Conservation (phyloP, 2,113 vertebrate species). For the Periophthalmodon schlosseri region DNA sequence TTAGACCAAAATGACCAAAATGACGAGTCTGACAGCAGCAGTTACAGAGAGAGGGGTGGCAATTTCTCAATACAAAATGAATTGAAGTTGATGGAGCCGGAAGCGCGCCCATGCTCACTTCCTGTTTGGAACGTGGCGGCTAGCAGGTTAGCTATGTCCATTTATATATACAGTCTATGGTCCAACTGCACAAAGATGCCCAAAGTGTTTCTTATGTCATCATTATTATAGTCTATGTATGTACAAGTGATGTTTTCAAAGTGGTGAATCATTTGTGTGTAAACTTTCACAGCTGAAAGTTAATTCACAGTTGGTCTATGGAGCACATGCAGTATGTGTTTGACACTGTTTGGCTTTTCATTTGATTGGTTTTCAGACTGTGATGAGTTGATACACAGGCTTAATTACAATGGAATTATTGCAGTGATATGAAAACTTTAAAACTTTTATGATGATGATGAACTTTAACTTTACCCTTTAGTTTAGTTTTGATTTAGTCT, state of each 20-base stretch:
- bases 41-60: too few relatives aligned
- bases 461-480: neutral
- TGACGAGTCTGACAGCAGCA: too few relatives aligned
- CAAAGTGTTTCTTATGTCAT: neutral
- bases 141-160: too few relatives aligned
- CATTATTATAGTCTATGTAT: neutral
- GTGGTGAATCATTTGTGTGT: neutral
- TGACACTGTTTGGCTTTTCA: neutral
- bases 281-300: too few relatives aligned
- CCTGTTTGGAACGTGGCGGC: too few relatives aligned
- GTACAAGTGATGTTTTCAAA: constrained; percentile 7
- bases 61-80: too few relatives aligned
- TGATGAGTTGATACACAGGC: neutral
- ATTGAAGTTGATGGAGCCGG: too few relatives aligned
- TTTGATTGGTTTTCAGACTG: neutral
- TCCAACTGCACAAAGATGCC: neutral
- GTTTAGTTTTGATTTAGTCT: neutral
- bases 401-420: neutral
- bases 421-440: neutral
- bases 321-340: constrained; percentile 1
- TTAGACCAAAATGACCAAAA: too few relatives aligned
- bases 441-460: neutral
- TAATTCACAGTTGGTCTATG: neutral
- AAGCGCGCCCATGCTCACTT: too few relatives aligned
- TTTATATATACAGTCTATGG: too few relatives aligned